Conservation (phyloP, 1,140 invertebrate genomes). For the Bombus soroeensis region DNA sequence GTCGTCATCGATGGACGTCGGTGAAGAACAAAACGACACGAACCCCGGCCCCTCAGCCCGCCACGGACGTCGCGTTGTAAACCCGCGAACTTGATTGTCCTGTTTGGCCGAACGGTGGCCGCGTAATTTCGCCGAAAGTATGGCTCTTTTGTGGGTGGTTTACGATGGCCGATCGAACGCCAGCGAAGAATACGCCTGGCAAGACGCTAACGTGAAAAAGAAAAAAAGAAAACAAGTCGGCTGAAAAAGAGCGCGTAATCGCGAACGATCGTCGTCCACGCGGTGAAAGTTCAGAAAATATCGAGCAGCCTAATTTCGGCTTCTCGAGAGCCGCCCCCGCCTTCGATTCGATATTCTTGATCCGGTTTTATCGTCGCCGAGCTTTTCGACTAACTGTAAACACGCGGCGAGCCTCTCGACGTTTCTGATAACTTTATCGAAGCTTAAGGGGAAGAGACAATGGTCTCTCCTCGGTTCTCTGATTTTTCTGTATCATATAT, state of each 20-base stretch:
- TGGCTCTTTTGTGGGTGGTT: constrained; percentile 48
- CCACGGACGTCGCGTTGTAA: constrained; percentile 36
- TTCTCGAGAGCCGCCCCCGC: background rate
- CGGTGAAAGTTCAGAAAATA: constrained; percentile 38
- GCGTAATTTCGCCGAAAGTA: constrained; percentile 62
- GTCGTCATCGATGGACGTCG: background rate
- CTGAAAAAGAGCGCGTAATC: background rate
- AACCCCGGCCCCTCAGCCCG: no score
- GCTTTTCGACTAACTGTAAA: constrained; percentile 16
- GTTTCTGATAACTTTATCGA: constrained; percentile 39
- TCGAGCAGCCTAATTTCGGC: constrained; percentile 43
- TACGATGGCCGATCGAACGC: constrained; percentile 36
- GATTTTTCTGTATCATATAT: background rate
- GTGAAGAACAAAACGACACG: background rate
- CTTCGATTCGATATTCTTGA: background rate
- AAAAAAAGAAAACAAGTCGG: no score
- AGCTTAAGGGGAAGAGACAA: background rate
- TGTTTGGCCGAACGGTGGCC: constrained; percentile 60
- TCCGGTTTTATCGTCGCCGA: constrained; percentile 9
- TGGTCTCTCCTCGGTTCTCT: background rate
- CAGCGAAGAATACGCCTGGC: background rate
- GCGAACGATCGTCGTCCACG: background rate
- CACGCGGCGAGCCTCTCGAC: background rate
- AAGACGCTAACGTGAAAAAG: background rate
- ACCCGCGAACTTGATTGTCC: constrained; percentile 64